phyloP scores from a whole-genome alignment of 2,113 vertebrate species.

The Alosa alosa region DNA sequence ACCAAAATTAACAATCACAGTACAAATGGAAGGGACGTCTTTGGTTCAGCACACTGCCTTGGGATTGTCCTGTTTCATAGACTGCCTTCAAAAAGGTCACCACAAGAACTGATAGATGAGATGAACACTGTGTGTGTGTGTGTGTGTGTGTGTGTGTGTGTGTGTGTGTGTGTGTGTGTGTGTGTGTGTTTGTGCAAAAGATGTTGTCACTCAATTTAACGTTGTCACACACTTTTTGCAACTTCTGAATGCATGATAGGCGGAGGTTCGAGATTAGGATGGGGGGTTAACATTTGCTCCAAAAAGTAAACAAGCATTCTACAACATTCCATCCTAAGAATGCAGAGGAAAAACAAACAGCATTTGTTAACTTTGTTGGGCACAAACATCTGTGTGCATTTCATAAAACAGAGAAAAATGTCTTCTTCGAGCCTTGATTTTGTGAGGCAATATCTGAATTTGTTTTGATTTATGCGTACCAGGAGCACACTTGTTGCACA shows the following conservation, averaged over 20 bases:
- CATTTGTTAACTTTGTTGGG: not conserved
- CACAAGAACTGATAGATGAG: not conserved
- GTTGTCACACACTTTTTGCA: too few relatives aligned
- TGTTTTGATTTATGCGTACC: not conserved
- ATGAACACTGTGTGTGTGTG: not conserved
- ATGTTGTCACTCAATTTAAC: too few relatives aligned
- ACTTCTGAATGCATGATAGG: too few relatives aligned
- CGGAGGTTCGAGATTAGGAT: too few relatives aligned
- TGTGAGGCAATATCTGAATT: not conserved
- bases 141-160: constrained; percentile 7
- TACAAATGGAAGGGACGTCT: not conserved
- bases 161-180: too few relatives aligned
- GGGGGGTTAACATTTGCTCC: not conserved
- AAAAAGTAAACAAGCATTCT: not conserved
- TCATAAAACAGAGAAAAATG: not conserved
- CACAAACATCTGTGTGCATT: not conserved
- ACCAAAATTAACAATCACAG: not conserved
- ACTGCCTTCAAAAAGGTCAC: not conserved
- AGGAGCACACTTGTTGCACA: not conserved
- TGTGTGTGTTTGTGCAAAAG: too few relatives aligned
- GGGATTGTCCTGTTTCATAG: not conserved
- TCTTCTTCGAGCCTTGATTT: constrained; percentile 6
- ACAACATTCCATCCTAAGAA: not conserved
- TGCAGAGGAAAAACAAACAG: not conserved
- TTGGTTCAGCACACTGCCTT: not conserved